These are phyloP conservation scores for Tinea pellionella DNA, from an alignment of 2,888 invertebrate species.

Conservation along the genomic window DNA sequence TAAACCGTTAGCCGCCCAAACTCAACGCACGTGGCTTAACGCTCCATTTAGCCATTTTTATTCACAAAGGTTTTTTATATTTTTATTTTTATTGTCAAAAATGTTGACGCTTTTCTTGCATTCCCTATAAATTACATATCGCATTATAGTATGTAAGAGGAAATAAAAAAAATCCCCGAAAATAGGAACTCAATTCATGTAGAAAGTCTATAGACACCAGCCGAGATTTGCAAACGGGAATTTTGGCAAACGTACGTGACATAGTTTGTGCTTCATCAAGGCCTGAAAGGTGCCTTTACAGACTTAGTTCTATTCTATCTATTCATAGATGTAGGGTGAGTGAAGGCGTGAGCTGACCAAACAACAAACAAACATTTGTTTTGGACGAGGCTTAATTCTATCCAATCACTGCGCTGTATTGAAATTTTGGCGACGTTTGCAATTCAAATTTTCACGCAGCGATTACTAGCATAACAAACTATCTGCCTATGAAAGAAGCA, in stretches of 20 bases:
- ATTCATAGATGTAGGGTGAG: conserved; percentile 4
- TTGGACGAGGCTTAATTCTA: conserved; percentile 5
- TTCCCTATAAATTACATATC: too few species aligned
- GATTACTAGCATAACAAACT: not conserved
- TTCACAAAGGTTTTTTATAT: too few species aligned
- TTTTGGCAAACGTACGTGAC: conserved; percentile 52
- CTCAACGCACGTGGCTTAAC: too few species aligned
- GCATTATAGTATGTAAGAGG: too few species aligned
- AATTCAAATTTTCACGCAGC: conserved; percentile 8
- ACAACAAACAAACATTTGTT: conserved; percentile 10
- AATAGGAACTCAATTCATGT: not conserved
- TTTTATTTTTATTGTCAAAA: too few species aligned
- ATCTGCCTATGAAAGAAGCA: not conserved
- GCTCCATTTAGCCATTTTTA: too few species aligned
- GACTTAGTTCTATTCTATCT: not conserved
- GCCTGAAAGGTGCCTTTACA: conserved; percentile 8
- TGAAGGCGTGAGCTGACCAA: conserved; percentile 1
- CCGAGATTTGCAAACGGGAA: conserved; percentile 24
- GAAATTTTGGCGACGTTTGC: conserved; percentile 1
- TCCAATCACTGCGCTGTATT: not conserved
- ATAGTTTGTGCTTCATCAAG: conserved; percentile 64
- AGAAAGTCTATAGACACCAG: not conserved
- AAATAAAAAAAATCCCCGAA: not conserved
- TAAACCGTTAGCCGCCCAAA: too few species aligned
- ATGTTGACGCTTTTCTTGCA: too few species aligned